Evolutionary conservation across 1,140 invertebrate genomes (phyloP).

Genomic region (Brachionus plicatilis): DNA sequence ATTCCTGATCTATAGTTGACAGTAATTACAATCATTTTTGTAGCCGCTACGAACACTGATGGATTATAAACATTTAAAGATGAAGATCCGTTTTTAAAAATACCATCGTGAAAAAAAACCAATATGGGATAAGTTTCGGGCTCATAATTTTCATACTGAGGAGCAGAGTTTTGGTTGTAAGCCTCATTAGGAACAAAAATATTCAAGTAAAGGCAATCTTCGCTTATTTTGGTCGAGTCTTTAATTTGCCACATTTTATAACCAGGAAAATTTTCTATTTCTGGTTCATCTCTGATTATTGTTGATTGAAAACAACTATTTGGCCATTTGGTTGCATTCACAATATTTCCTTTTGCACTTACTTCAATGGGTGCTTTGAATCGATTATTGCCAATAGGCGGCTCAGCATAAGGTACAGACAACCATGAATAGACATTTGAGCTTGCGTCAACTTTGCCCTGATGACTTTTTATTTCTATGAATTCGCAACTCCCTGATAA

Average conservation of each 20-base stretch:
- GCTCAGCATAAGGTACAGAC: conserved; percentile 44
- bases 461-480: background rate
- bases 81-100: conserved; percentile 33
- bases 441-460: background rate
- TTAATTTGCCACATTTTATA: background rate
- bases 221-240: background rate
- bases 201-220: conserved; percentile 46
- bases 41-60: conserved; percentile 44
- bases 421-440: conserved; percentile 38
- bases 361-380: conserved; percentile 48
- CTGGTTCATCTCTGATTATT: conserved; percentile 73
- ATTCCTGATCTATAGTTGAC: conserved; percentile 52
- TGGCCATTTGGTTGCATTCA: conserved; percentile 21
- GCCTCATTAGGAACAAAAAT: conserved; percentile 41
- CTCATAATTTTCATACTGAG: conserved; percentile 23
- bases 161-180: background rate
- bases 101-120: conserved; percentile 44
- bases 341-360: conserved; percentile 67
- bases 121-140: conserved; percentile 43
- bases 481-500: conserved; percentile 15
- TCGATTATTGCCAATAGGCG: conserved; percentile 43
- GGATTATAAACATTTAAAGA: conserved; percentile 32
- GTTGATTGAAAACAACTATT: background rate
- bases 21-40: conserved; percentile 50
- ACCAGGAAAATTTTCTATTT: conserved; percentile 69